Evolutionary conservation across 1,140 invertebrate species (phyloP), one percentile per base, ranked within the genome.

Genomic region (Pteromalus puparum): DNA sequence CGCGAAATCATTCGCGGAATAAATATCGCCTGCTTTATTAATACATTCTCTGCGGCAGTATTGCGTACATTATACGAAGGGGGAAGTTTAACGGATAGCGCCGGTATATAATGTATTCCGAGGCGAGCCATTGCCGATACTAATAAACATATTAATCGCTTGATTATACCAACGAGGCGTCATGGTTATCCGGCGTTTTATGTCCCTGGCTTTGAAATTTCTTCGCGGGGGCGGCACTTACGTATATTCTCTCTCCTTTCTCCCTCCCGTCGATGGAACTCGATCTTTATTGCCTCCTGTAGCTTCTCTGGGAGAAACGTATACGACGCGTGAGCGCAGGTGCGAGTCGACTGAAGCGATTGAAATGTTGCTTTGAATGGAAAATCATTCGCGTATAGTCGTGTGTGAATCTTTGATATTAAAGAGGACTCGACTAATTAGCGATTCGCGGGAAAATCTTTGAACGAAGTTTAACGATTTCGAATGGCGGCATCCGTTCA

Each of bases 111-210:
- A 88, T 88, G 80, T 89, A 88, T 88, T 88, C 88, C 87, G 70
- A 38, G 74, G 82, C 82, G 82, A 85, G 86, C 88, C 87, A 87
- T 88, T 86, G 86, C 87, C 87, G 88, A 89, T 89, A 89, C 88
- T 88, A 88, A 89, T 89, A 89, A 89, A 89, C 88, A 88, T 89
- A 89, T 88, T 89, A 89, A 89, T 89, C 88, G 88, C 88, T 89
- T 89, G 88, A 89, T 89, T 89, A 89, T 89, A 86, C 88, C 85
- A 87, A 88, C 84, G 85, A 85, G 86, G 86, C 76, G 87, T 87
- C 88, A 86, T 85, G 86, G 85, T 86, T 87, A 86, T 82, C 84
- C 82, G 73, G 83, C 84, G 67, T 87, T 88, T 88, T 88, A 88
- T 88, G 85, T 82, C 86, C 87, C 87, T 86, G 83, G 84, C 84